phyloP scores from a whole-genome alignment of 2,113 vertebrate species.

The Ahaetulla prasina region DNA sequence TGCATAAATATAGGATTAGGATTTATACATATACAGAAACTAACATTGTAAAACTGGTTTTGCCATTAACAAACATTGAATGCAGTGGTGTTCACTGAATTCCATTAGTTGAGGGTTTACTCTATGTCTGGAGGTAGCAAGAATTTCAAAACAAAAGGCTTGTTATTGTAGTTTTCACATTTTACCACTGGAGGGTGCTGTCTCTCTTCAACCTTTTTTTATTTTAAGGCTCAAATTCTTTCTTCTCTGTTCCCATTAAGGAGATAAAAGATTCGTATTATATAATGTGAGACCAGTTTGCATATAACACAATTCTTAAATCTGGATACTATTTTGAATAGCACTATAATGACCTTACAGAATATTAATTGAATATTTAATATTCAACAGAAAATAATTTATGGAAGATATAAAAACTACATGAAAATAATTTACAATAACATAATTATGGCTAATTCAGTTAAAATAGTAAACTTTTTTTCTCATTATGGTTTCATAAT shows the following conservation, averaged over 20 bases:
- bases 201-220: slow-evolving; percentile 41
- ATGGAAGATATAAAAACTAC: slow-evolving; percentile 55
- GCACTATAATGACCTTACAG: slow-evolving; percentile 65
- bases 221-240: slow-evolving; percentile 21
- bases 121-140: background rate
- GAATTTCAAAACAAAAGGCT: background rate
- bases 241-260: slow-evolving; percentile 43
- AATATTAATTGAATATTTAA: slow-evolving; percentile 66
- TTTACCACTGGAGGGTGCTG: slow-evolving; percentile 64
- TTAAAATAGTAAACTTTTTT: slow-evolving; percentile 44
- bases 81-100: background rate
- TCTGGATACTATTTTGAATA: slow-evolving; percentile 62
- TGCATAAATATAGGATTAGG: background rate
- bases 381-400: slow-evolving; percentile 62
- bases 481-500: slow-evolving; percentile 7
- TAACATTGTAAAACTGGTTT: background rate
- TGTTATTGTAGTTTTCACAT: slow-evolving; percentile 8
- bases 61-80: background rate
- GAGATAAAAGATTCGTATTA: slow-evolving; percentile 64
- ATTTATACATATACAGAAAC: background rate
- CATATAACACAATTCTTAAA: slow-evolving; percentile 60
- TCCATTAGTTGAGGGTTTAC: background rate
- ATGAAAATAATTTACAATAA: slow-evolving; percentile 60
- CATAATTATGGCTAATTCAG: slow-evolving; percentile 56
- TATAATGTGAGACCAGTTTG: slow-evolving; percentile 60